phyloP scores from a whole-genome alignment of 2,113 vertebrate genomes.

The Ellobius talpinus region DNA sequence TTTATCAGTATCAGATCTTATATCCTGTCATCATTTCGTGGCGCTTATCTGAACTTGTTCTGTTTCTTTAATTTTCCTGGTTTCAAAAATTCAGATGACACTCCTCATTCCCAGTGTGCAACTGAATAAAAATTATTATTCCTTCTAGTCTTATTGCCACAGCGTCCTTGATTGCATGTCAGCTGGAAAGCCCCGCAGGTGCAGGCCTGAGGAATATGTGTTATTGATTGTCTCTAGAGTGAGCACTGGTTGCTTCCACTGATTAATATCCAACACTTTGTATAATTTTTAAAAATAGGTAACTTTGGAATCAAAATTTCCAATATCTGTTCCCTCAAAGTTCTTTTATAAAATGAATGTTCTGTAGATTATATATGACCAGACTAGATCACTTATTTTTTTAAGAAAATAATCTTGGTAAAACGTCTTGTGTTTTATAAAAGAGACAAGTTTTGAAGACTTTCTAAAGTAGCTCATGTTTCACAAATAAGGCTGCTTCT shows the following conservation, averaged over 20 bases:
- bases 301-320: neutral
- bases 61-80: constrained; percentile 21
- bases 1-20: neutral
- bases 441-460: neutral
- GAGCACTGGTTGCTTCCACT: neutral
- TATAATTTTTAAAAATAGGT: constrained; percentile 47
- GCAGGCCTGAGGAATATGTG: neutral
- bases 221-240: neutral
- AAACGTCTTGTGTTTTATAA: constrained; percentile 22
- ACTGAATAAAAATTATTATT: neutral
- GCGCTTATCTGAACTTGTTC: neutral
- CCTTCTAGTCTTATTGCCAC: neutral
- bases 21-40: neutral
- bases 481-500: constrained; percentile 28
- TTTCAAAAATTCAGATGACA: constrained; percentile 2
- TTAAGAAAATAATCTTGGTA: constrained; percentile 31
- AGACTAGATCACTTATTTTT: constrained; percentile 10
- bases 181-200: neutral
- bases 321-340: neutral
- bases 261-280: neutral
- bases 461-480: neutral
- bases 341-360: neutral
- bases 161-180: neutral
- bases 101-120: neutral
- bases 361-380: neutral